Percentiles rank a stretch among this genome's conserved stretches.
Conservation (phyloP, 2,113 vertebrate genomes). For the Cettia cetti region DNA sequence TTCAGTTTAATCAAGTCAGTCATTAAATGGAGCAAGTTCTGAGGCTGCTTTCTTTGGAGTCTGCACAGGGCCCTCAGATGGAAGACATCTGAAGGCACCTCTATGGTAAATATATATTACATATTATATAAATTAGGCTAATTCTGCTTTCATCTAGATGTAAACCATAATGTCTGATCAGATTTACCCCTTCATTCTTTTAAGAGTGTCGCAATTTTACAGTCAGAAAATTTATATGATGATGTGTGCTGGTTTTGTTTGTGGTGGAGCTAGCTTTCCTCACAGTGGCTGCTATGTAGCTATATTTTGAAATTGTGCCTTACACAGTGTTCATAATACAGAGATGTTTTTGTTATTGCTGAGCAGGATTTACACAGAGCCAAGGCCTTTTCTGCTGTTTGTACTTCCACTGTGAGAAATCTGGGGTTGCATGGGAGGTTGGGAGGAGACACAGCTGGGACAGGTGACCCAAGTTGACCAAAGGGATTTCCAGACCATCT, state of each 20-base stretch:
- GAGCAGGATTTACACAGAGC: neutral
- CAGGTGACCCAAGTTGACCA: neutral
- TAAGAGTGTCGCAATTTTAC: neutral
- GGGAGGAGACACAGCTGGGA: neutral
- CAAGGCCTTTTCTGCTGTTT: neutral
- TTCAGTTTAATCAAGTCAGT: neutral
- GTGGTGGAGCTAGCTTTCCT: neutral
- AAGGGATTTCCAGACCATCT: neutral
- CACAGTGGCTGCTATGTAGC: neutral
- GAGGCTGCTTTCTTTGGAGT: neutral
- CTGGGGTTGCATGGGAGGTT: fast-evolving
- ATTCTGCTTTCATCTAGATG: neutral
- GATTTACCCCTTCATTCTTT: neutral
- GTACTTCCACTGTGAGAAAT: fast-evolving
- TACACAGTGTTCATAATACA: neutral
- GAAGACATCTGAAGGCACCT: neutral
- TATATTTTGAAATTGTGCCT: neutral
- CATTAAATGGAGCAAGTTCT: neutral
- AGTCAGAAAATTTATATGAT: neutral
- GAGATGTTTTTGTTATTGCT: neutral
- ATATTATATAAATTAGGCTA: neutral
- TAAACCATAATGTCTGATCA: neutral
- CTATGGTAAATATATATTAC: neutral
- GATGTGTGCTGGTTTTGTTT: neutral
- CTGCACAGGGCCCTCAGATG: neutral